A percentile compares a stretch with the other conserved stretches of the same genome.
Evolutionary conservation across 2,888 invertebrate species (phyloP).

Genomic region (Macaria liturata): DNA sequence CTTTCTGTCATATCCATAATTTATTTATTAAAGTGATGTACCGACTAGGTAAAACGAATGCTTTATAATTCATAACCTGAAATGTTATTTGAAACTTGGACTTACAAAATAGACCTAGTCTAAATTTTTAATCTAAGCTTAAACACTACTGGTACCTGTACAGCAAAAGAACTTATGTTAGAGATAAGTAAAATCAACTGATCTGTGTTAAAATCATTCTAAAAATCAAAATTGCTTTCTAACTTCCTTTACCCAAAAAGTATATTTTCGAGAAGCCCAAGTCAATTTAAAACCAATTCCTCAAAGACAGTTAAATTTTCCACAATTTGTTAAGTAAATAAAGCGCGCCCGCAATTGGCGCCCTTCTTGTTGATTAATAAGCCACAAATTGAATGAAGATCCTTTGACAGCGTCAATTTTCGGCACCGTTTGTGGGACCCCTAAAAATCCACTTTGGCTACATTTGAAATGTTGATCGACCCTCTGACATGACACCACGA

Average conservation of each 20-base stretch:
- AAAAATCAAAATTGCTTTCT: no score
- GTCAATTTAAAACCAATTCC: slow-evolving; percentile 31
- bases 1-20: no score
- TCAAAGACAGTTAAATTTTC: slow-evolving; percentile 30
- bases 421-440: slow-evolving; percentile 70
- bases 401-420: slow-evolving; percentile 82
- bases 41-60: no score
- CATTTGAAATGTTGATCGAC: slow-evolving; percentile 81
- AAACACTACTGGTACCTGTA: no score
- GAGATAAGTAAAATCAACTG: no score
- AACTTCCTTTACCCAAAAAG: not conserved
- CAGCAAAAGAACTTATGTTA: no score
- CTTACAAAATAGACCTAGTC: no score
- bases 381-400: slow-evolving; percentile 74
- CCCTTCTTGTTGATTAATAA: slow-evolving; percentile 70
- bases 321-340: slow-evolving; percentile 56
- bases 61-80: no score
- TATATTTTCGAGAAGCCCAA: slow-evolving; percentile 6
- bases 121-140: no score
- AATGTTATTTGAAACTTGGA: no score
- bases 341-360: slow-evolving; percentile 44
- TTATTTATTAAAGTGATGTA: no score
- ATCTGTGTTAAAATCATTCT: no score
- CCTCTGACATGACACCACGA: slow-evolving; percentile 74
- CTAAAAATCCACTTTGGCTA: slow-evolving; percentile 78